Conservation (phyloP, 2,797 vertebrate species). For the Pampus argenteus region DNA sequence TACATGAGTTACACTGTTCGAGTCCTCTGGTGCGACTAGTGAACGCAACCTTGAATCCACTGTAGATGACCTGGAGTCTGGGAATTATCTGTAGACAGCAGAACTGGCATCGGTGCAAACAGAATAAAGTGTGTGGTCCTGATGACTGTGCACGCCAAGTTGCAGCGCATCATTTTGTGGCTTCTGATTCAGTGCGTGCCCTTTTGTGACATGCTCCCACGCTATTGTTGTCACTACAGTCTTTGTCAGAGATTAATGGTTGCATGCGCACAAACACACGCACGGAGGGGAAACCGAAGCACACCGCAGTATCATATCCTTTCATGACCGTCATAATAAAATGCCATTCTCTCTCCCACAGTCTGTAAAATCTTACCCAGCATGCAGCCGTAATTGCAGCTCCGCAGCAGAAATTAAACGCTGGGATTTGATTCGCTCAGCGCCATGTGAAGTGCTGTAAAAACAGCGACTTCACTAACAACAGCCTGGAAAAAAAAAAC, state of each 20-base stretch:
- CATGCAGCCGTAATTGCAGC: conserved; percentile 70
- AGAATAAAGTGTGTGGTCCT: conserved; percentile 21
- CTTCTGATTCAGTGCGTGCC: neutral
- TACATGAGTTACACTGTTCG: neutral
- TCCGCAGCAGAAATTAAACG: conserved; percentile 69
- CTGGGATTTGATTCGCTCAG: conserved; percentile 42
- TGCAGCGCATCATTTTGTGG: conserved; percentile 25
- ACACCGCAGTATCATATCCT: conserved; percentile 35
- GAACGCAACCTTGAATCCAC: neutral
- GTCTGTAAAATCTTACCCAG: conserved; percentile 74
- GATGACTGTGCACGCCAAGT: neutral
- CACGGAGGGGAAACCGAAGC: conserved; percentile 8
- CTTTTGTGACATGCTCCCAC: conserved; percentile 14
- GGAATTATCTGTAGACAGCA: neutral
- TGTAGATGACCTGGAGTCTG: neutral
- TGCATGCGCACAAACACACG: conserved; percentile 17
- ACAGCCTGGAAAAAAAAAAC: conserved; percentile 43
- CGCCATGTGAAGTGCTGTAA: conserved; percentile 46
- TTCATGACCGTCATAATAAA: conserved; percentile 49
- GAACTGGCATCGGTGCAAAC: neutral
- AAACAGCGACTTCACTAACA: conserved; percentile 49
- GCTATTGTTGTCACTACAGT: conserved; percentile 5
- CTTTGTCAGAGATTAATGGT: conserved; percentile 19
- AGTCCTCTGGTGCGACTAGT: neutral
- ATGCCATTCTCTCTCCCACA: conserved; percentile 57